Evolutionary conservation across 2,113 vertebrate species (phyloP).

Genomic region (Vulpes lagopus): DNA sequence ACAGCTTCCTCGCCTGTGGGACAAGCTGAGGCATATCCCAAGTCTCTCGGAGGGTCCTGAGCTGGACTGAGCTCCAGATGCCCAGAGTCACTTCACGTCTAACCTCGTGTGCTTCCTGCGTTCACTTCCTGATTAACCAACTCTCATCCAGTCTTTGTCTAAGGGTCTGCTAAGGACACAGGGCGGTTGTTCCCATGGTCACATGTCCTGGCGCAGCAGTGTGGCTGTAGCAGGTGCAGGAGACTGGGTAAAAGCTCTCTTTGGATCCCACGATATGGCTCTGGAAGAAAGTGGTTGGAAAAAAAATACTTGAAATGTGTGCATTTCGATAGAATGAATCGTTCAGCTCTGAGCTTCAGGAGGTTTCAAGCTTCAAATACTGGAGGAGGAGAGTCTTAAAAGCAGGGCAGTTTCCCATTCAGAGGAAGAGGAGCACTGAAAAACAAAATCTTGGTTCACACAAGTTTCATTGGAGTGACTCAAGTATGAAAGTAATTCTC

Average conservation of each 20-base stretch:
- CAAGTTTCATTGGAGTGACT: neutral
- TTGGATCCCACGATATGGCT: neutral
- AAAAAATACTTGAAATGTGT: neutral
- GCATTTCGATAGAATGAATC: neutral
- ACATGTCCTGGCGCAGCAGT: neutral
- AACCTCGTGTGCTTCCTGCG: neutral
- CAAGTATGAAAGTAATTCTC: neutral
- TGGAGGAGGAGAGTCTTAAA: constrained; percentile 51
- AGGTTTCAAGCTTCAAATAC: neutral
- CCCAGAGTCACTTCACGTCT: neutral
- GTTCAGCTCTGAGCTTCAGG: neutral
- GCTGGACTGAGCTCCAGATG: neutral
- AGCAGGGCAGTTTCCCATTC: neutral
- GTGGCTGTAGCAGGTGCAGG: neutral
- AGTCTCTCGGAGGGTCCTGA: neutral
- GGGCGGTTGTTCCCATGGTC: rapidly evolving
- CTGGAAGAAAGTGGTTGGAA: neutral
- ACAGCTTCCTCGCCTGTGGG: neutral
- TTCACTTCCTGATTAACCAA: neutral
- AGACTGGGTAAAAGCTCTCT: neutral
- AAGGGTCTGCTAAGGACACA: neutral
- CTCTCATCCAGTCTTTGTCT: rapidly evolving
- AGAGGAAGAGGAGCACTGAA: neutral
- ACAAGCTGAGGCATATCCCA: neutral
- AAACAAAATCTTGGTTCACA: neutral